Evolutionary conservation across 1,140 invertebrate genomes (phyloP).

Genomic region (Brachionus paranguensis): DNA sequence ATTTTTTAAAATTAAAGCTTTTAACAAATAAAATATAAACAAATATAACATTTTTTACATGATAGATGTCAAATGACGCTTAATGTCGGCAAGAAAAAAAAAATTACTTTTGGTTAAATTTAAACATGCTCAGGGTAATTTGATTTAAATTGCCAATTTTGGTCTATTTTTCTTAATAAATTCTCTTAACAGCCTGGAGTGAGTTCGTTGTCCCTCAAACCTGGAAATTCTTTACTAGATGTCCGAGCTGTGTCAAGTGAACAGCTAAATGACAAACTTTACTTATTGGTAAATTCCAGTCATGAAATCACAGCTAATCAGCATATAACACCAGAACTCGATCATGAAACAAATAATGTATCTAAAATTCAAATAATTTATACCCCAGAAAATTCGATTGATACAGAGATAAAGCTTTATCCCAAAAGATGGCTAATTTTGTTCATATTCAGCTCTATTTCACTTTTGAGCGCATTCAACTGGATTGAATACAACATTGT

Average conservation of each 20-base stretch:
- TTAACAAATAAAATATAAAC: neutral
- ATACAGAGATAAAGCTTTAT: neutral
- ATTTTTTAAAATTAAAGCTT: neutral
- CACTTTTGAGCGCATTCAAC: conserved; percentile 74
- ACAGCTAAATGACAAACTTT: neutral
- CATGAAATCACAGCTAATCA: neutral
- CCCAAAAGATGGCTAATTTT: conserved; percentile 75
- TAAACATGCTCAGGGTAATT: neutral
- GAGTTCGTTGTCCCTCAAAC: neutral
- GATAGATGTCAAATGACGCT: neutral
- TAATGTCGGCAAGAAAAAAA: neutral
- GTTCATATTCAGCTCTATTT: conserved; percentile 77
- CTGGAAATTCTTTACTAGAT: neutral
- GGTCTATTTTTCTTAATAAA: neutral
- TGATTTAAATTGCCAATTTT: neutral
- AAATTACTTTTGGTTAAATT: neutral
- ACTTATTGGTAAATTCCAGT: neutral
- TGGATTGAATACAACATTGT: conserved; percentile 59
- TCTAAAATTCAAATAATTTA: conserved; percentile 15
- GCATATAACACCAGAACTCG: neutral
- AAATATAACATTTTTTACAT: neutral
- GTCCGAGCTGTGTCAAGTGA: neutral
- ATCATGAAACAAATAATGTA: neutral
- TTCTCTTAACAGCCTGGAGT: neutral
- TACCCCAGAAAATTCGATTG: neutral